phyloP scores from a whole-genome alignment of 2,113 vertebrate genomes.

The Galbula dea region DNA sequence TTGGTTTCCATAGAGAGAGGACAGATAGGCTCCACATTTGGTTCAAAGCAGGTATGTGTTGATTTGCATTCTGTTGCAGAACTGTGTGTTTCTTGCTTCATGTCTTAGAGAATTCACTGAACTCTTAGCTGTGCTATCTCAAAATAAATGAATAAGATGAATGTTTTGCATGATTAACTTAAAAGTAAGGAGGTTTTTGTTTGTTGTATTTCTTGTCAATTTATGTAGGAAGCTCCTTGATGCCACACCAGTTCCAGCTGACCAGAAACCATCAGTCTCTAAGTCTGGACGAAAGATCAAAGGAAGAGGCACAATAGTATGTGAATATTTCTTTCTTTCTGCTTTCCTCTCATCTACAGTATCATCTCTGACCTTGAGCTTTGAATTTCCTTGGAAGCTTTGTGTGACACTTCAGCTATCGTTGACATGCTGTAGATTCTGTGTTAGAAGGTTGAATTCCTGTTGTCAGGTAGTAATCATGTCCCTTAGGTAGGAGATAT shows the following conservation, averaged over 20 bases:
- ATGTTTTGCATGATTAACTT: neutral
- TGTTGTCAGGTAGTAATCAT: neutral
- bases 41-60: neutral
- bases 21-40: neutral
- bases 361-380: neutral
- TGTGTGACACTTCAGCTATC: neutral
- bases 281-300: conserved; percentile 97
- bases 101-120: neutral
- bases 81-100: neutral
- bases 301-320: conserved; percentile 96
- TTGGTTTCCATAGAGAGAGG: no score
- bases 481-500: neutral
- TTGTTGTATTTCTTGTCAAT: neutral
- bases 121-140: neutral
- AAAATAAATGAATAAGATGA: neutral
- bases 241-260: conserved; percentile 62
- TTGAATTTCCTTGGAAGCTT: neutral
- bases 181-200: neutral
- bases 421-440: neutral
- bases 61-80: neutral
- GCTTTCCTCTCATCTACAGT: neutral
- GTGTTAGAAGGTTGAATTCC: neutral
- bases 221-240: conserved; percentile 80
- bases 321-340: conserved; percentile 10
- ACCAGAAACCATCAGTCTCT: conserved; percentile 90